These are phyloP conservation scores for Dipodomys merriami DNA, from an alignment of 2,113 vertebrate genomes.

Conservation along the genomic window DNA sequence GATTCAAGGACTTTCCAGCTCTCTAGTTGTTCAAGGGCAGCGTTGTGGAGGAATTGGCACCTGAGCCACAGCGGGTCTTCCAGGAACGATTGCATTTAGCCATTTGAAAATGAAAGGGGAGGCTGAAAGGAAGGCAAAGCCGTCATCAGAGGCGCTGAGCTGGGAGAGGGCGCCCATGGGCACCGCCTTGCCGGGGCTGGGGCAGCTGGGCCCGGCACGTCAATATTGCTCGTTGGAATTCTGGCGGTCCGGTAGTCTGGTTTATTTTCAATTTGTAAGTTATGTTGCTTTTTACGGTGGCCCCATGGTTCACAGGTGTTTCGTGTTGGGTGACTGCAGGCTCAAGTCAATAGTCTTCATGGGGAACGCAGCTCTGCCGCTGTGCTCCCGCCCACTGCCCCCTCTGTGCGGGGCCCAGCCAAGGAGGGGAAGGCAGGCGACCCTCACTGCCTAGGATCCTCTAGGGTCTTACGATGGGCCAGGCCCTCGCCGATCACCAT, in stretches of 20 bases:
- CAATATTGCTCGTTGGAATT: background rate
- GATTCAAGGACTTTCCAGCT: background rate
- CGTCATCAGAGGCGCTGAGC: background rate
- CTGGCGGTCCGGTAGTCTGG: background rate
- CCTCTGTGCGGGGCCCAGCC: background rate
- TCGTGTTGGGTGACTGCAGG: background rate
- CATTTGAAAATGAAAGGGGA: background rate
- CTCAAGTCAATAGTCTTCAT: background rate
- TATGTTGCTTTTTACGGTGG: background rate
- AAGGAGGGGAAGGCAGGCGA: background rate
- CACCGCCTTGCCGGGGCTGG: background rate
- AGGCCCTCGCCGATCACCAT: background rate
- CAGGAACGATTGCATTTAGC: background rate
- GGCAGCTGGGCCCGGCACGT: background rate
- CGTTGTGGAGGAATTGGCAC: background rate
- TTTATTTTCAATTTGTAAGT: constrained; percentile 36
- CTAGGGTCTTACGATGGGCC: background rate
- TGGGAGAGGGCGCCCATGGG: rapidly evolving
- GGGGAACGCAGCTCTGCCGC: too few relatives aligned
- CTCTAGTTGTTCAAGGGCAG: background rate
- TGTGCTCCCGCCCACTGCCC: background rate
- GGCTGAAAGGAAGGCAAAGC: background rate
- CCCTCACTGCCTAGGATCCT: background rate
- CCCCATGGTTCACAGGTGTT: background rate
- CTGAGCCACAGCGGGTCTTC: background rate